A percentile compares a stretch with the other conserved stretches of the same genome.
These are phyloP conservation scores for Aricia agestis DNA, from an alignment of 1,140 invertebrate genomes.

Conservation along the genomic window DNA sequence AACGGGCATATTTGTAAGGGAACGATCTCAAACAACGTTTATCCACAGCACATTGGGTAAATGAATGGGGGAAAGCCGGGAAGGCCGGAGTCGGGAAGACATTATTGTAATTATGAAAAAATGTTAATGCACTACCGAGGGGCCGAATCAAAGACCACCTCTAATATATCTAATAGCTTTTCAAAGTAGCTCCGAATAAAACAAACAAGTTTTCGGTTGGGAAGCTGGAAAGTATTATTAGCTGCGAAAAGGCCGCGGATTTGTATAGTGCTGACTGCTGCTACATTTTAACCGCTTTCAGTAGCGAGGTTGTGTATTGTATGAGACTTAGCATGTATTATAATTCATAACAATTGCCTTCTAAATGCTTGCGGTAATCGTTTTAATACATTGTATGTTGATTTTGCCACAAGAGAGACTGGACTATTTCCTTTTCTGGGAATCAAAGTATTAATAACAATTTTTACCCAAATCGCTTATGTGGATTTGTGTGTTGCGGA, in stretches of 20 bases:
- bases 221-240: not conserved
- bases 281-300: not conserved
- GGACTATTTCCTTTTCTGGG: too few relatives aligned
- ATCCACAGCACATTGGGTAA: slow-evolving; percentile 72
- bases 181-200: slow-evolving; percentile 10
- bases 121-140: slow-evolving; percentile 41
- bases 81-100: slow-evolving; percentile 47
- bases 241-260: not conserved
- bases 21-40: slow-evolving; percentile 67
- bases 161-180: slow-evolving; percentile 21
- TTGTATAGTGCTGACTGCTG: not conserved
- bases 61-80: slow-evolving; percentile 57
- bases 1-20: slow-evolving; percentile 65
- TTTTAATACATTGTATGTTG: too few relatives aligned
- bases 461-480: too few relatives aligned
- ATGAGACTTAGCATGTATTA: too few relatives aligned
- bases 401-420: too few relatives aligned
- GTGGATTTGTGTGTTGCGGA: not conserved
- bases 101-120: slow-evolving; percentile 76
- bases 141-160: slow-evolving; percentile 26
- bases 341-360: too few relatives aligned
- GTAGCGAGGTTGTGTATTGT: not conserved
- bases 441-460: too few relatives aligned
- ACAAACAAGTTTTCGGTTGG: slow-evolving; percentile 11
- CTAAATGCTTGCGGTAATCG: too few relatives aligned